Conservation (phyloP, 2,797 vertebrate genomes). For the Ciconia nigra region DNA sequence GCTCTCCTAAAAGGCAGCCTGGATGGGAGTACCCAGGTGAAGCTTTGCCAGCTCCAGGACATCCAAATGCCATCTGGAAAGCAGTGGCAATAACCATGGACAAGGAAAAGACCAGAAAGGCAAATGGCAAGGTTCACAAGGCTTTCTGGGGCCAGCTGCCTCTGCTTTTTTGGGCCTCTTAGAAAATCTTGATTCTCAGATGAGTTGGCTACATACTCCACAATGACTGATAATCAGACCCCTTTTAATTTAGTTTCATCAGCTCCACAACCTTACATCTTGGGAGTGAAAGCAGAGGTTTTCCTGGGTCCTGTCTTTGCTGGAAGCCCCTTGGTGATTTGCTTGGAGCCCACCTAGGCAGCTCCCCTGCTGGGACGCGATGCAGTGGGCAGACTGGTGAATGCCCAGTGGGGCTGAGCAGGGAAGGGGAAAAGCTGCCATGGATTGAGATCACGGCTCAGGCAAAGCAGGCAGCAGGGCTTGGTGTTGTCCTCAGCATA, state of each 20-base stretch:
- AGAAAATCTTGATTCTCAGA: neutral
- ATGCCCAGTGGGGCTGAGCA: neutral
- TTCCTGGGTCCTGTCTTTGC: neutral
- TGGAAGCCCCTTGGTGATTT: neutral
- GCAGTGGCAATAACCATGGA: neutral
- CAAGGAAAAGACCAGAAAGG: neutral
- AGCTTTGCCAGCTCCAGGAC: neutral
- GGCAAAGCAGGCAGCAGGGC: neutral
- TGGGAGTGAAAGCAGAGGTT: neutral
- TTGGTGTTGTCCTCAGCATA: neutral
- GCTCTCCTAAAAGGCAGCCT: neutral
- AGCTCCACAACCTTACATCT: neutral
- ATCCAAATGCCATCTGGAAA: neutral
- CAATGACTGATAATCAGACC: neutral
- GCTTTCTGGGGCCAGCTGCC: neutral
- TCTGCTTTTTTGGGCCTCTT: neutral
- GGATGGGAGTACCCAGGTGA: neutral
- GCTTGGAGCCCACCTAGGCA: neutral
- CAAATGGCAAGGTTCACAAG: neutral
- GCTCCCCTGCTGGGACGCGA: rapidly evolving
- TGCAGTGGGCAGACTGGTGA: neutral
- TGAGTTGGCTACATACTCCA: neutral
- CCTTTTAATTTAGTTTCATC: neutral
- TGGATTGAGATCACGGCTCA: neutral
- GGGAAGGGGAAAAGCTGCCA: neutral